These are phyloP conservation scores for Drosophila yakuba DNA, from an alignment of 1,140 invertebrate species.

Conservation along the genomic window DNA sequence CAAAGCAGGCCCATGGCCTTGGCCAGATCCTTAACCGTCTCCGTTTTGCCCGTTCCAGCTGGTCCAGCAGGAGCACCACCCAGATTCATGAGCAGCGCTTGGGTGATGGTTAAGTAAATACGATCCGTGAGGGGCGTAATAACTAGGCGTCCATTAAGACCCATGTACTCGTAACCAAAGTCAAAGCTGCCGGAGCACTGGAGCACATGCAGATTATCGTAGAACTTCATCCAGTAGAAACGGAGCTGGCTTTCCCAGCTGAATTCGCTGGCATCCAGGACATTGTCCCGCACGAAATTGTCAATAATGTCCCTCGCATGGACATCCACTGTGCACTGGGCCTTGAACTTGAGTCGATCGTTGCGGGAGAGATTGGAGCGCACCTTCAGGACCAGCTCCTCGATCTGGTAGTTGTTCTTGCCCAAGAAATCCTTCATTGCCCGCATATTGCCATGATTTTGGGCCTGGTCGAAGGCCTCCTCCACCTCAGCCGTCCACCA, in stretches of 20 bases:
- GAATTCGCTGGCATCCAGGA: constrained; percentile 93
- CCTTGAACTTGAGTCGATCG: constrained; percentile 94
- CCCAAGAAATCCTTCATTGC: constrained; percentile 96
- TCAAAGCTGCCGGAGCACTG: constrained; percentile 94
- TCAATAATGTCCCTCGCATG: constrained; percentile 96
- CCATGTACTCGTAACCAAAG: constrained; percentile 98
- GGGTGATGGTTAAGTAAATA: constrained; percentile 96
- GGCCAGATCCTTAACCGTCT: constrained; percentile 95
- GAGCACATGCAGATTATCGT: constrained; percentile 92
- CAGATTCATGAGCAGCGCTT: constrained; percentile 94
- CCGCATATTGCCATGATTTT: constrained; percentile 89
- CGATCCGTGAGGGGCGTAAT: constrained; percentile 96
- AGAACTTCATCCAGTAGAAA: constrained; percentile 94
- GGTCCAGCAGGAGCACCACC: constrained; percentile 93
- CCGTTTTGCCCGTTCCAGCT: constrained; percentile 94
- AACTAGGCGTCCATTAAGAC: constrained; percentile 94
- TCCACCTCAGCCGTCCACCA: constrained; percentile 98
- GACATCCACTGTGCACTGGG: constrained; percentile 94
- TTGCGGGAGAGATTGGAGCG: constrained; percentile 89
- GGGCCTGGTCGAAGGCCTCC: constrained; percentile 92
- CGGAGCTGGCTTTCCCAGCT: constrained; percentile 96
- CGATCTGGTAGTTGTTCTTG: constrained; percentile 92
- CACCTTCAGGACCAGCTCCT: constrained; percentile 91
- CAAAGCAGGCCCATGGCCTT: constrained; percentile 94
- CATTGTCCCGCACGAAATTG: constrained; percentile 93